Conservation (phyloP, 2,797 vertebrate genomes). For the Neosalanx taihuensis region DNA sequence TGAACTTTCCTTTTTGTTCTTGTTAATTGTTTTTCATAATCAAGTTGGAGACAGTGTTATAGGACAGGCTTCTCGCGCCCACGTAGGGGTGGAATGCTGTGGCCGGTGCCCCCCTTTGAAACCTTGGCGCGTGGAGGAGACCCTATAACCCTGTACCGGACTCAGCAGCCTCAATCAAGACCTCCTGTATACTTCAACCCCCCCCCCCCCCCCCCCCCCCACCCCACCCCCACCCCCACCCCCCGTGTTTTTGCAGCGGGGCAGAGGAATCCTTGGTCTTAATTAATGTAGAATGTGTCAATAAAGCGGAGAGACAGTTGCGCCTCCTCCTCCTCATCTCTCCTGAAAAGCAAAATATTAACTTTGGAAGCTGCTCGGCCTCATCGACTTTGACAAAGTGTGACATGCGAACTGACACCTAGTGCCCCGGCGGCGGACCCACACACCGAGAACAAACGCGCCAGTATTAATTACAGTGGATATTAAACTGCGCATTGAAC, state of each 20-base stretch:
- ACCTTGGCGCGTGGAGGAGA: slow-evolving; percentile 55
- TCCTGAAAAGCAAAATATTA: slow-evolving; percentile 74
- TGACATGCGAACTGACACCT: slow-evolving; percentile 71
- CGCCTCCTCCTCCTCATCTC: slow-evolving; percentile 68
- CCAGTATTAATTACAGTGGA: slow-evolving; percentile 46
- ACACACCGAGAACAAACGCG: slow-evolving; percentile 21
- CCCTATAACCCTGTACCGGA: slow-evolving; percentile 49
- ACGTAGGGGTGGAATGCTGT: slow-evolving; percentile 62
- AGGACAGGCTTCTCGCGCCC: slow-evolving; percentile 45
- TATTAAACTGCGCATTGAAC: slow-evolving; percentile 40
- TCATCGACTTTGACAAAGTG: slow-evolving; percentile 54
- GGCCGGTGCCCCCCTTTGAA: slow-evolving; percentile 49
- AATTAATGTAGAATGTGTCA: slow-evolving; percentile 82
- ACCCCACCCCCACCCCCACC: slow-evolving; percentile 18
- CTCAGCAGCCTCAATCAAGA: slow-evolving; percentile 68
- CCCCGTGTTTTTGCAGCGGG: slow-evolving; percentile 73
- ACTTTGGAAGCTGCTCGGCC: slow-evolving; percentile 74
- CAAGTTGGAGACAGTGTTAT: background rate
- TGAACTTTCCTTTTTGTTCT: too few species aligned
- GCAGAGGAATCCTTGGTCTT: slow-evolving; percentile 73
- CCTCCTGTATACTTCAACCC: slow-evolving; percentile 52
- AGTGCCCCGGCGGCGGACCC: slow-evolving; percentile 42
- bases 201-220: slow-evolving; percentile 48
- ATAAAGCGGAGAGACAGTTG: slow-evolving; percentile 75
- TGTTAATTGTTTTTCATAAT: too few species aligned